Evolutionary conservation across 2,113 vertebrate species (phyloP).

Genomic region (Harpagus bidentatus): DNA sequence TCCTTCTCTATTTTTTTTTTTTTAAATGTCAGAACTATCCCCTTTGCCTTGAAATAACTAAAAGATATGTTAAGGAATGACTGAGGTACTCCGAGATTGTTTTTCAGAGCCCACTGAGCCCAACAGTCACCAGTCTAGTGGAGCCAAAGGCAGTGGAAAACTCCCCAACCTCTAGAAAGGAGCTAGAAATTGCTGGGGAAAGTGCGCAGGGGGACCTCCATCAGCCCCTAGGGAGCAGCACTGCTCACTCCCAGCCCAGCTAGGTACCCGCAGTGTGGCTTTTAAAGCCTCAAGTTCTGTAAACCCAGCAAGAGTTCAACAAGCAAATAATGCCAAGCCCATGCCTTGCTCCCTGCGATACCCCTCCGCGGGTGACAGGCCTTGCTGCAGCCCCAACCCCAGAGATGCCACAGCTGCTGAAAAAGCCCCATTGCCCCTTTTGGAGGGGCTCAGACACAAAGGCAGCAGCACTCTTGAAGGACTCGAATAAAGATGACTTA

Average conservation of each 20-base stretch:
- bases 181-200: background rate
- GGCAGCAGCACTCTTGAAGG: background rate
- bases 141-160: background rate
- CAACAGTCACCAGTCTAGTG: background rate
- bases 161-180: background rate
- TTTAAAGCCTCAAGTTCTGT: background rate
- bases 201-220: background rate
- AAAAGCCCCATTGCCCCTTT: background rate
- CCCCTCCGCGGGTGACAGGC: rapidly evolving
- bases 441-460: background rate
- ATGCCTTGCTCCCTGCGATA: rapidly evolving
- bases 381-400: background rate
- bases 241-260: background rate
- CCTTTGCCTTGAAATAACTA: background rate
- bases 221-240: background rate
- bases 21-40: background rate
- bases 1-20: background rate
- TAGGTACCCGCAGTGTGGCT: background rate
- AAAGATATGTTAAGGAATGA: background rate
- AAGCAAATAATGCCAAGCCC: background rate
- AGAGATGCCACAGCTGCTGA: background rate
- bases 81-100: background rate
- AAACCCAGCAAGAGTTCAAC: background rate
- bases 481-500: background rate
- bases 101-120: background rate